Evolutionary conservation across 2,797 vertebrate species (phyloP).

Genomic region (Peromyscus aztecus): DNA sequence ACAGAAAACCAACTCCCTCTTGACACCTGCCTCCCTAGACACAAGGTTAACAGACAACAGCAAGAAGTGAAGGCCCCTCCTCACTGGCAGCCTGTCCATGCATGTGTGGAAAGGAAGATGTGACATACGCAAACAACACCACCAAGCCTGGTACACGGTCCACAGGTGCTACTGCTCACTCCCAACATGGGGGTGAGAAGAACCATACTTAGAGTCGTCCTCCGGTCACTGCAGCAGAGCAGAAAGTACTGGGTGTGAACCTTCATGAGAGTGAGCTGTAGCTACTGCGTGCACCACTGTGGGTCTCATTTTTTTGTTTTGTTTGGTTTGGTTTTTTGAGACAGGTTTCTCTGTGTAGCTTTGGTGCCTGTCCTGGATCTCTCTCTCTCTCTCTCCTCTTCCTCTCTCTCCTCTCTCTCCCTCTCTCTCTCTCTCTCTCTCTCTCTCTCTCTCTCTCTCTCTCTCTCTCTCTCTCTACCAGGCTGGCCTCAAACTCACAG

Average conservation of each 20-base stretch:
- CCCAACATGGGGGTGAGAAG: neutral
- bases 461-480: neutral
- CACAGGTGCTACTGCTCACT: neutral
- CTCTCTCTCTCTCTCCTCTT: too few relatives aligned
- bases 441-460: too few relatives aligned
- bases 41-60: neutral
- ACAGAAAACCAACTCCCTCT: neutral
- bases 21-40: neutral
- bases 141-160: neutral
- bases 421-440: too few relatives aligned
- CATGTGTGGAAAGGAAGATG: neutral
- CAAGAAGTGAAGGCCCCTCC: neutral
- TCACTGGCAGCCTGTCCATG: neutral
- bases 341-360: neutral
- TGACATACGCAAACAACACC: neutral
- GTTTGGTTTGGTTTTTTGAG: neutral
- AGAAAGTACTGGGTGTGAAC: neutral
- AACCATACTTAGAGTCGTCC: neutral
- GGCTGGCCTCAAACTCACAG: neutral
- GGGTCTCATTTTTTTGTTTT: neutral
- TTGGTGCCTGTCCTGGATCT: neutral
- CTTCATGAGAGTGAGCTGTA: neutral
- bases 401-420: too few relatives aligned
- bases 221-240: neutral
- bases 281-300: neutral